These are phyloP conservation scores for Varanus salvator DNA, from an alignment of 2,113 vertebrate genomes.

Conservation along the genomic window DNA sequence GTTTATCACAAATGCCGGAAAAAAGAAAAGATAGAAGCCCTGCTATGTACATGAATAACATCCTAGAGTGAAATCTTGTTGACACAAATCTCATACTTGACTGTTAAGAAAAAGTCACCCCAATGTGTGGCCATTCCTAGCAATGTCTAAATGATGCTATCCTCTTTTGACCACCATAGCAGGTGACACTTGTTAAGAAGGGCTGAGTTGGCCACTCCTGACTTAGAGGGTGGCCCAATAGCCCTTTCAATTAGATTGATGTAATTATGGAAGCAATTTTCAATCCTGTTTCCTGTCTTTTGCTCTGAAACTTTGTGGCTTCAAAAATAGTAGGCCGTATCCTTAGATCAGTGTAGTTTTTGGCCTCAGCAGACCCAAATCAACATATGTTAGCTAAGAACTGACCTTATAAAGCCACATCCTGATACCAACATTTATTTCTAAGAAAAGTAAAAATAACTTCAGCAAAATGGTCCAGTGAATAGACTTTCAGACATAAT, in stretches of 20 bases:
- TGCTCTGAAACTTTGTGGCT: conserved; percentile 6
- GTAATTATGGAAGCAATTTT: neutral
- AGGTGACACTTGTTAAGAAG: neutral
- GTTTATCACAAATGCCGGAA: neutral
- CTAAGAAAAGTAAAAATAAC: conserved; percentile 14
- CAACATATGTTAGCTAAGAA: conserved; percentile 34
- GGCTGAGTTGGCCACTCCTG: neutral
- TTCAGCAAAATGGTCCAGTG: neutral
- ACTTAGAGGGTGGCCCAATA: conserved; percentile 2
- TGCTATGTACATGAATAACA: neutral
- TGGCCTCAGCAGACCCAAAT: conserved; percentile 1
- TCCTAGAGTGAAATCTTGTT: neutral
- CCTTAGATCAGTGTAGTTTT: conserved; percentile 21
- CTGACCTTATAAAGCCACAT: conserved; percentile 29
- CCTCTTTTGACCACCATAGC: neutral
- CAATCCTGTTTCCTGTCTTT: conserved; percentile 13
- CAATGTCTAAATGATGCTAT: neutral
- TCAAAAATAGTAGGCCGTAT: conserved; percentile 12
- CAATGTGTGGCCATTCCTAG: neutral
- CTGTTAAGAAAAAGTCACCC: neutral
- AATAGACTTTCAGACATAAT: neutral
- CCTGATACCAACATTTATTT: conserved; percentile 39
- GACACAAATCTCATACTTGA: neutral
- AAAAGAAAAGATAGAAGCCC: neutral
- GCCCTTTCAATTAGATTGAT: conserved; percentile 3